A percentile compares a stretch with the other conserved stretches of the same genome.
These are phyloP conservation scores for Meta bourneti DNA, from an alignment of 2,888 invertebrate genomes.

Conservation along the genomic window DNA sequence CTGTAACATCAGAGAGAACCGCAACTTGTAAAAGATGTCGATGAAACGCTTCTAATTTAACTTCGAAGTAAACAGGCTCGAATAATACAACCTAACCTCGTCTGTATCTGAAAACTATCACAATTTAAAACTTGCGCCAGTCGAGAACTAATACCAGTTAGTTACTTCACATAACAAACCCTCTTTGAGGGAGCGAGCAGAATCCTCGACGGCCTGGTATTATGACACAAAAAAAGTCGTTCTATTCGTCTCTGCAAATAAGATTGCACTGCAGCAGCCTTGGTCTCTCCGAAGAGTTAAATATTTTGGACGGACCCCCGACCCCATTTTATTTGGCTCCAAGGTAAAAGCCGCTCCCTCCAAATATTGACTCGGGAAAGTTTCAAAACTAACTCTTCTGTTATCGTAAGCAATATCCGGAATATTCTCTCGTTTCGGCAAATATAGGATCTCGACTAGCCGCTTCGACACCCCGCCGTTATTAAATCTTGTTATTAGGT, in stretches of 20 bases:
- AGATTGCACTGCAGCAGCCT: slow-evolving; percentile 6
- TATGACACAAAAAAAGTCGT: slow-evolving; percentile 6
- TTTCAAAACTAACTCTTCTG: slow-evolving; percentile 72
- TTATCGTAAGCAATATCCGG: slow-evolving; percentile 61
- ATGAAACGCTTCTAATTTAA: too few relatives aligned
- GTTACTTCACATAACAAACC: too few relatives aligned
- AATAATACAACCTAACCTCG: too few relatives aligned
- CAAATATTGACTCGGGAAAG: slow-evolving; percentile 69
- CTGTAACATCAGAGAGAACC: too few relatives aligned
- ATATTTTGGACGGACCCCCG: slow-evolving; percentile 16
- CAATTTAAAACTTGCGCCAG: too few relatives aligned
- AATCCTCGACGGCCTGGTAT: neutral
- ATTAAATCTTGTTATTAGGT: slow-evolving; percentile 54
- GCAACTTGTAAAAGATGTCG: neutral
- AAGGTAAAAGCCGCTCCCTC: neutral
- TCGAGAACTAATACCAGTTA: neutral
- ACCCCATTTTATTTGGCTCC: slow-evolving; percentile 26
- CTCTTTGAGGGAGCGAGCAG: neutral
- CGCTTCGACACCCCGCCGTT: slow-evolving; percentile 1
- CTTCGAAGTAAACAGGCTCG: too few relatives aligned
- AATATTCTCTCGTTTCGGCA: slow-evolving; percentile 15
- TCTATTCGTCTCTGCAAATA: slow-evolving; percentile 35
- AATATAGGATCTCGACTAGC: slow-evolving; percentile 51
- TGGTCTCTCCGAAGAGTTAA: neutral
- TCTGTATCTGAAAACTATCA: too few relatives aligned